phyloP scores from a whole-genome alignment of 2,113 vertebrate genomes.

The Takifugu flavidus region DNA sequence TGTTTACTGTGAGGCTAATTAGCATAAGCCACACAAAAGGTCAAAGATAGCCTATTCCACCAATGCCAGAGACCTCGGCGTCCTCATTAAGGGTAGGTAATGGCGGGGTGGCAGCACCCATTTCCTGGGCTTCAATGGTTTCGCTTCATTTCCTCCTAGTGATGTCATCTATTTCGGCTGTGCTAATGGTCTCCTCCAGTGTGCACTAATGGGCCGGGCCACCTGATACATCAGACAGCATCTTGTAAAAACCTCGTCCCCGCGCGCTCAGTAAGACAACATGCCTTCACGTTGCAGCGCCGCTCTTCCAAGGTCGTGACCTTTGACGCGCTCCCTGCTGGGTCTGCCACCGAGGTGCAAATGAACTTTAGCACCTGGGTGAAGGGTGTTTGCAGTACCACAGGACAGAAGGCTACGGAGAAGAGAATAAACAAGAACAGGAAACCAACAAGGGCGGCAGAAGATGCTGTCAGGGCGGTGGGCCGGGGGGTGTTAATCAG shows the following conservation, averaged over 20 bases:
- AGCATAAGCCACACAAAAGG: too few species aligned
- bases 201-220: too few species aligned
- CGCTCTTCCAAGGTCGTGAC: constrained; percentile 39
- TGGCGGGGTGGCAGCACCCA: too few species aligned
- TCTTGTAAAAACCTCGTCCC: constrained; percentile 4
- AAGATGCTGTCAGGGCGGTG: constrained; percentile 21
- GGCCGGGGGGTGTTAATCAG: constrained; percentile 9
- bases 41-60: too few species aligned
- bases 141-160: too few species aligned
- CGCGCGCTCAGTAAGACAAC: constrained; percentile 5
- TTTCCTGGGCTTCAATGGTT: too few species aligned
- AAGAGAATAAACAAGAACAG: constrained; percentile 11
- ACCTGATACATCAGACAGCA: too few species aligned
- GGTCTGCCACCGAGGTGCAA: constrained; percentile 57
- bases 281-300: constrained; percentile 40
- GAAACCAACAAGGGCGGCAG: constrained; percentile 17
- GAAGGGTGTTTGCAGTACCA: not conserved
- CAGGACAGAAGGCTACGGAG: constrained; percentile 13
- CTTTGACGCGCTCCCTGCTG: constrained; percentile 7
- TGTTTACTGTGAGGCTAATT: too few species aligned
- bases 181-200: too few species aligned
- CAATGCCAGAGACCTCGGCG: too few species aligned
- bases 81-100: too few species aligned
- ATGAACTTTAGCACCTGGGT: constrained; percentile 33
- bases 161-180: too few species aligned